Percentiles rank a stretch among this genome's conserved stretches.
These are phyloP conservation scores for Barypeithes pellucidus DNA, from an alignment of 2,888 invertebrate species.

Conservation along the genomic window DNA sequence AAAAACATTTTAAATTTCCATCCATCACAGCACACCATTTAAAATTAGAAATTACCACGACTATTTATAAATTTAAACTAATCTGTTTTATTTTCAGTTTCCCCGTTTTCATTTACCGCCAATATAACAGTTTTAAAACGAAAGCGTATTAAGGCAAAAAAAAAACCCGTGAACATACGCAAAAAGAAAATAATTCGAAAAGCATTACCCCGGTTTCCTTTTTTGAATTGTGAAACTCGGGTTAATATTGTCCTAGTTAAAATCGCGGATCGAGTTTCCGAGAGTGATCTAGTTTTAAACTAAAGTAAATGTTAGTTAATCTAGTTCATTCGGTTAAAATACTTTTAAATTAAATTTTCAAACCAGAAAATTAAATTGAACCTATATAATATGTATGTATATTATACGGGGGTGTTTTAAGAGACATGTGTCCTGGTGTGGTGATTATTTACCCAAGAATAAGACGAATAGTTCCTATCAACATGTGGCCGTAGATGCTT, in stretches of 20 bases:
- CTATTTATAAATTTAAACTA: slow-evolving; percentile 28
- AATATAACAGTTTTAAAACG: not conserved
- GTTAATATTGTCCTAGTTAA: slow-evolving; percentile 17
- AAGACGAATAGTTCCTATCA: too few species aligned
- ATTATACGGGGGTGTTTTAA: too few species aligned
- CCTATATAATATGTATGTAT: too few species aligned
- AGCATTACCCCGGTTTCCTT: not conserved
- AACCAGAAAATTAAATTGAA: slow-evolving; percentile 5
- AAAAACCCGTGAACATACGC: too few species aligned
- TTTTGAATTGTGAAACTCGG: not conserved
- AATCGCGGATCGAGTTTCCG: slow-evolving; percentile 20
- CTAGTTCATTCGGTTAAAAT: not conserved
- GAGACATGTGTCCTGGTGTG: too few species aligned
- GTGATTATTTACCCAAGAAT: too few species aligned
- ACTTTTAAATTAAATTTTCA: slow-evolving; percentile 33
- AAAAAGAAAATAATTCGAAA: not conserved
- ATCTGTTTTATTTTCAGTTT: slow-evolving; percentile 16
- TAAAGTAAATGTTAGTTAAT: slow-evolving; percentile 36
- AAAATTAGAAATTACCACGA: slow-evolving; percentile 24
- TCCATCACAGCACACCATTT: slow-evolving; percentile 11
- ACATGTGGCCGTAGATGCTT: too few species aligned
- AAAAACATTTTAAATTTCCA: slow-evolving; percentile 9
- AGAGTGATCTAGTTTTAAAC: slow-evolving; percentile 33
- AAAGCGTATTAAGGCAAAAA: not conserved
- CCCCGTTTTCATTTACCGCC: not conserved